These are phyloP conservation scores for Pavo muticus DNA, from an alignment of 2,113 vertebrate species.

Conservation along the genomic window DNA sequence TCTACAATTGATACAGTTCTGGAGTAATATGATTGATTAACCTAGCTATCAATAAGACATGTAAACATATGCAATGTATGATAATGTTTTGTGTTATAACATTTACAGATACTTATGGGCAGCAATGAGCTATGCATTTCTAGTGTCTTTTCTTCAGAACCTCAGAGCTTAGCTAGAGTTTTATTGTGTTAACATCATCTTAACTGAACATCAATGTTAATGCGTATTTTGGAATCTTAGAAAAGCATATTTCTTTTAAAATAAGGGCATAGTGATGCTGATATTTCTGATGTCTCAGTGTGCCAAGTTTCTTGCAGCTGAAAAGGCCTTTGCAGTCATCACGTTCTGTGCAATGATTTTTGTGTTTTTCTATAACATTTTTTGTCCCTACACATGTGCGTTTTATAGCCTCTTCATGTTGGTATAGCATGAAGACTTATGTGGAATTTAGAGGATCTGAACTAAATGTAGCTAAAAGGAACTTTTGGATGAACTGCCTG, in stretches of 20 bases:
- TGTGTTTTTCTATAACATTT: slow-evolving; percentile 64
- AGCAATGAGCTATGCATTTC: not conserved
- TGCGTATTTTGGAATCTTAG: not conserved
- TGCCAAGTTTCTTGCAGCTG: not conserved
- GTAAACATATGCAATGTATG: not conserved
- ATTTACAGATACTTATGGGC: not conserved
- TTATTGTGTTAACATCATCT: slow-evolving; percentile 8
- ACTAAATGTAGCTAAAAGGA: slow-evolving; percentile 79
- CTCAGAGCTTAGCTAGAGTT: not conserved
- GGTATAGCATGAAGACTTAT: slow-evolving; percentile 62
- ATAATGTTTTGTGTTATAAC: not conserved
- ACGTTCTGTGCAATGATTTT: slow-evolving; percentile 56
- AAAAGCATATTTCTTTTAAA: not conserved
- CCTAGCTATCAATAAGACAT: not conserved
- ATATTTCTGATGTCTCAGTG: not conserved
- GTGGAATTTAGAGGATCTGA: slow-evolving; percentile 80
- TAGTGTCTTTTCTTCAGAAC: not conserved
- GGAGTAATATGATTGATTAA: not conserved
- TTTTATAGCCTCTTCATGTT: slow-evolving; percentile 73
- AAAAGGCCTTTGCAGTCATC: slow-evolving; percentile 43
- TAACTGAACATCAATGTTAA: slow-evolving; percentile 19
- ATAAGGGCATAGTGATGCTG: not conserved
- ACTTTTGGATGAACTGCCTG: slow-evolving; percentile 80
- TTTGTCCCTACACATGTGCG: slow-evolving; percentile 53
- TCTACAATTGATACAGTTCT: not conserved